A percentile compares a stretch with the other conserved stretches of the same genome.
Evolutionary conservation across 2,888 invertebrate species (phyloP).

Genomic region (Acleris laterana): DNA sequence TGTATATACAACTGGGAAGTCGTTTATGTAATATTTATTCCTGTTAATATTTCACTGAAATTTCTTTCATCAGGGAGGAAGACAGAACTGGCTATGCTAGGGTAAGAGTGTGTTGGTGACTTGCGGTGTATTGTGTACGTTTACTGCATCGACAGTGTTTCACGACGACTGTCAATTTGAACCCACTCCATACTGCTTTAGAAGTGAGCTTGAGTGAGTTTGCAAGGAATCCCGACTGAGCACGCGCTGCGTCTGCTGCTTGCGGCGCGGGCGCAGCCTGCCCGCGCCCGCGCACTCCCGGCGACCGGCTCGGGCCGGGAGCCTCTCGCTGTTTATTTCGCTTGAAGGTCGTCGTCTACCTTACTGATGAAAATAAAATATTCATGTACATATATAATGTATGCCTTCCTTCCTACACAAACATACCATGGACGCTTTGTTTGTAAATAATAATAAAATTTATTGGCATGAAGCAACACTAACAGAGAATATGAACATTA

Average conservation of each 20-base stretch:
- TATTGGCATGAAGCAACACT: constrained; percentile 77
- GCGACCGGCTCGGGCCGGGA: constrained; percentile 45
- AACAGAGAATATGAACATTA: constrained; percentile 61
- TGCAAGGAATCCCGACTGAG: constrained; percentile 46
- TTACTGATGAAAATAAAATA: constrained; percentile 76
- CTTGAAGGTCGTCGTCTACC: constrained; percentile 77
- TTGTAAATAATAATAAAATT: constrained; percentile 66
- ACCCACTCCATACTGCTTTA: constrained; percentile 48
- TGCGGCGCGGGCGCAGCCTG: constrained; percentile 34
- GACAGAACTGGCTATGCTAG: constrained; percentile 84
- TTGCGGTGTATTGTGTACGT: constrained; percentile 69
- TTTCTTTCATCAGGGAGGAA: constrained; percentile 85
- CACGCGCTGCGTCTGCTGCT: constrained; percentile 65
- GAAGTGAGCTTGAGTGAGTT: constrained; percentile 56
- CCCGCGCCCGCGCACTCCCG: constrained; percentile 31
- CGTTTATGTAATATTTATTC: constrained; percentile 39
- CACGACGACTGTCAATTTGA: constrained; percentile 44
- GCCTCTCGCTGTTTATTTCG: constrained; percentile 59
- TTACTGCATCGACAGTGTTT: constrained; percentile 61
- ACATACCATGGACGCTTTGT: constrained; percentile 64
- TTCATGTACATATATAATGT: constrained; percentile 64
- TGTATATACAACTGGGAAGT: constrained; percentile 47
- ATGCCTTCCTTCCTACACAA: constrained; percentile 45
- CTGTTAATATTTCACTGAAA: constrained; percentile 61
- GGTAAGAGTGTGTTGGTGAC: constrained; percentile 81